Conservation (phyloP, 1,140 invertebrate species). For the Dryas iulia region DNA sequence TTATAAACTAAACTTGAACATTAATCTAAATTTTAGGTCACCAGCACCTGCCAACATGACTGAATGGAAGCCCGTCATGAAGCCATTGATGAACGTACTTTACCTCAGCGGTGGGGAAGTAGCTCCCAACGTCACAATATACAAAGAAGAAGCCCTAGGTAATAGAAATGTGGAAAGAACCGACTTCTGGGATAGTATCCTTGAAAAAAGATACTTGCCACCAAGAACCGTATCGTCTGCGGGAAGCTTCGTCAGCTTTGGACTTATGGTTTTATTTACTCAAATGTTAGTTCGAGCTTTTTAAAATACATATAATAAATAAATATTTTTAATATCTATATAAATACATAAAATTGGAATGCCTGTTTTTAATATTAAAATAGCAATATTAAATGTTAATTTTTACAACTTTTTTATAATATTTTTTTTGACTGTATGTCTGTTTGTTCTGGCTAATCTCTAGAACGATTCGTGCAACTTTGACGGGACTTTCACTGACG, state of each 20-base stretch:
- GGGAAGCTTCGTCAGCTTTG: slow-evolving; percentile 26
- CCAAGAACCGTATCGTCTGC: slow-evolving; percentile 43
- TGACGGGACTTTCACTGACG: too few relatives aligned
- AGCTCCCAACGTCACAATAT: slow-evolving; percentile 19
- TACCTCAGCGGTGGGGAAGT: slow-evolving; percentile 38
- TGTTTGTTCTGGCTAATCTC: too few relatives aligned
- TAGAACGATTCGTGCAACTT: too few relatives aligned
- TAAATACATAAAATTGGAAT: too few relatives aligned
- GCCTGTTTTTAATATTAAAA: too few relatives aligned
- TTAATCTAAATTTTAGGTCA: slow-evolving; percentile 4
- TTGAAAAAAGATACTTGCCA: slow-evolving; percentile 36
- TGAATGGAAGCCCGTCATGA: background rate
- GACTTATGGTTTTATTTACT: slow-evolving; percentile 28
- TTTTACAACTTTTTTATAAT: too few relatives aligned
- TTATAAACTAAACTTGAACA: too few relatives aligned
- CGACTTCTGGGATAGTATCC: slow-evolving; percentile 48
- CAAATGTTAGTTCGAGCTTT: slow-evolving; percentile 16
- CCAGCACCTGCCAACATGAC: background rate
- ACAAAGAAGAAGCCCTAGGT: slow-evolving; percentile 28
- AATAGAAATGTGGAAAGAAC: slow-evolving; percentile 45
- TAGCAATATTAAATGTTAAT: too few relatives aligned
- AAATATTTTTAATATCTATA: too few relatives aligned
- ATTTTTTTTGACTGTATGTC: too few relatives aligned
- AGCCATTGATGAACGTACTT: slow-evolving; percentile 14
- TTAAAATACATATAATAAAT: background rate